Conservation (phyloP, 2,113 vertebrate species). For the Forbesichthys agassizii region DNA sequence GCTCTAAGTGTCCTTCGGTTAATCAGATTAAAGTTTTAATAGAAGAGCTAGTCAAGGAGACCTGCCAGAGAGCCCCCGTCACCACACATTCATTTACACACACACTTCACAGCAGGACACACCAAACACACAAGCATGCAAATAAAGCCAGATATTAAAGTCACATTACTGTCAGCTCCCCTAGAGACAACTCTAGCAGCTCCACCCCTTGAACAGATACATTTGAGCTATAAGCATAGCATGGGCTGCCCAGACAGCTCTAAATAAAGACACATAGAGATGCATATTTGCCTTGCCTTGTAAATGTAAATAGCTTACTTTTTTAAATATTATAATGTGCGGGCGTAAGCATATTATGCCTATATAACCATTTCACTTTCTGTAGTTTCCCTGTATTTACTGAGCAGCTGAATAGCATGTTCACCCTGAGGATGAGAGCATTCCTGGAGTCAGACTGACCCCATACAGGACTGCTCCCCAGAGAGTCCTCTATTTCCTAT, state of each 20-base stretch:
- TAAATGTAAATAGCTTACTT: background rate
- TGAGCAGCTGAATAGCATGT: conserved; percentile 28
- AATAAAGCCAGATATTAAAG: too few species aligned
- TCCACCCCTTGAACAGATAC: background rate
- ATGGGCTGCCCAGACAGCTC: background rate
- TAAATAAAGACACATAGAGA: background rate
- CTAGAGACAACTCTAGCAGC: background rate
- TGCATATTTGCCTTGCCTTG: background rate
- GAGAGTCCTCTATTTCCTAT: conserved; percentile 52
- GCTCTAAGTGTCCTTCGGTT: conserved; percentile 69
- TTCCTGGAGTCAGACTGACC: conserved; percentile 40
- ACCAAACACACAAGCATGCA: background rate
- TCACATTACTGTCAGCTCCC: too few species aligned
- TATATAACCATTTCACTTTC: too few species aligned
- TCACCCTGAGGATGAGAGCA: conserved; percentile 44
- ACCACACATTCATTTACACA: conserved; percentile 2
- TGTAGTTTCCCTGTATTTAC: background rate
- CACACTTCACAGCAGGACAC: background rate
- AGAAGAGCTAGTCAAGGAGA: conserved; percentile 26
- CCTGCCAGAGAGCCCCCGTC: conserved; percentile 8
- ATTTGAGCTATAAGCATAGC: background rate
- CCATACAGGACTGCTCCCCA: conserved; percentile 27
- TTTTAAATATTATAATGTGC: too few species aligned
- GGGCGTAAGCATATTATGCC: too few species aligned
- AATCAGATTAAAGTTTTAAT: conserved; percentile 69